These are phyloP conservation scores for Trichoplusia ni DNA, from an alignment of 1,140 invertebrate genomes.

Conservation along the genomic window DNA sequence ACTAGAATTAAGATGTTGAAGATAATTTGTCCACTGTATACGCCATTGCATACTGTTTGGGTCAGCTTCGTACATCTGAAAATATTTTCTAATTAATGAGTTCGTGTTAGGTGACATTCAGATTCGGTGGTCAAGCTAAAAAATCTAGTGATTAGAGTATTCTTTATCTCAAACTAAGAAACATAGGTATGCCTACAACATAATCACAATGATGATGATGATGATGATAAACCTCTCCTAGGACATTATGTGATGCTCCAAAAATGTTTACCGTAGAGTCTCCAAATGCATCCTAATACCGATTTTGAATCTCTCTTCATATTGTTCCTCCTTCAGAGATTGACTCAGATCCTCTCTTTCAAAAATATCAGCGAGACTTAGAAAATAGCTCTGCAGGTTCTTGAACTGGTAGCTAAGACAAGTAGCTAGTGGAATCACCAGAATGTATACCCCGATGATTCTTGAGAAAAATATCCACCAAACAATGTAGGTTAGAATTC, in stretches of 20 bases:
- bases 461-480: constrained; percentile 60
- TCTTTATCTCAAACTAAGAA: no score
- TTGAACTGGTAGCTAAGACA: constrained; percentile 54
- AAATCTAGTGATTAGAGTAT: no score
- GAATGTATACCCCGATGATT: constrained; percentile 41
- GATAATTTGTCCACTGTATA: constrained; percentile 58
- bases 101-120: no score
- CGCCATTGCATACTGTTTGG: constrained; percentile 37
- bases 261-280: constrained; percentile 47
- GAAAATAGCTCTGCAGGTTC: constrained; percentile 58
- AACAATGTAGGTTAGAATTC: constrained; percentile 43
- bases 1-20: constrained; percentile 49
- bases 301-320: constrained; percentile 48
- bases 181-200: no score
- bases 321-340: constrained; percentile 47
- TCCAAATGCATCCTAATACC: constrained; percentile 58
- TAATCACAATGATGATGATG: no score
- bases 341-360: constrained; percentile 36
- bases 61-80: constrained; percentile 52
- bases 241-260: no score
- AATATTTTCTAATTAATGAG: no score
- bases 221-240: no score
- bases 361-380: constrained; percentile 49
- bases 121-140: no score
- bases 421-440: constrained; percentile 46